These are phyloP conservation scores for Lasiurus borealis DNA, from an alignment of 2,113 vertebrate species.

Conservation along the genomic window DNA sequence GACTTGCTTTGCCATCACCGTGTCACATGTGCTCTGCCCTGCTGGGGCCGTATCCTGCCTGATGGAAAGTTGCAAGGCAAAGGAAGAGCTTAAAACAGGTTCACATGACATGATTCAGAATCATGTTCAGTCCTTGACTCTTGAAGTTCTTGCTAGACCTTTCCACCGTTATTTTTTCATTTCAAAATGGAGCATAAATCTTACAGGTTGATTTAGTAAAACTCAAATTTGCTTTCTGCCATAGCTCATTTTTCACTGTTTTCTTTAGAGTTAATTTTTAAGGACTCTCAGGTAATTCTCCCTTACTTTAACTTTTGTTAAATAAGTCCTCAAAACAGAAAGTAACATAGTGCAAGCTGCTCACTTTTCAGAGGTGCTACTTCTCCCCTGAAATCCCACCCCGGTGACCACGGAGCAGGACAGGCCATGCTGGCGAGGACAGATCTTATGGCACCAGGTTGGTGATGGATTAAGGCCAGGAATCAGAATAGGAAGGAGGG, in stretches of 20 bases:
- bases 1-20: background rate
- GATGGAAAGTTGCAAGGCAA: background rate
- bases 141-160: background rate
- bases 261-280: slow-evolving; percentile 40
- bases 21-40: background rate
- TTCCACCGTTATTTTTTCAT: background rate
- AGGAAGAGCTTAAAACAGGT: background rate
- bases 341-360: background rate
- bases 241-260: background rate
- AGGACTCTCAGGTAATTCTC: background rate
- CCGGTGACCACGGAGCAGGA: background rate
- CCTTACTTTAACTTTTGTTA: background rate
- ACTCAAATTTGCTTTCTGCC: background rate
- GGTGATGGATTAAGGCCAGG: background rate
- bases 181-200: background rate
- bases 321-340: slow-evolving; percentile 8
- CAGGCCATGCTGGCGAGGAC: background rate
- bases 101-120: background rate
- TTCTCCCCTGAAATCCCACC: background rate
- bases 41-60: too few relatives aligned
- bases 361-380: background rate
- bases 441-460: background rate
- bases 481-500: background rate
- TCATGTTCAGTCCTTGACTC: background rate
- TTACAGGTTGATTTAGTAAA: background rate